Conservation (phyloP, 2,888 invertebrate genomes). For the Hypomecis atomaria region DNA sequence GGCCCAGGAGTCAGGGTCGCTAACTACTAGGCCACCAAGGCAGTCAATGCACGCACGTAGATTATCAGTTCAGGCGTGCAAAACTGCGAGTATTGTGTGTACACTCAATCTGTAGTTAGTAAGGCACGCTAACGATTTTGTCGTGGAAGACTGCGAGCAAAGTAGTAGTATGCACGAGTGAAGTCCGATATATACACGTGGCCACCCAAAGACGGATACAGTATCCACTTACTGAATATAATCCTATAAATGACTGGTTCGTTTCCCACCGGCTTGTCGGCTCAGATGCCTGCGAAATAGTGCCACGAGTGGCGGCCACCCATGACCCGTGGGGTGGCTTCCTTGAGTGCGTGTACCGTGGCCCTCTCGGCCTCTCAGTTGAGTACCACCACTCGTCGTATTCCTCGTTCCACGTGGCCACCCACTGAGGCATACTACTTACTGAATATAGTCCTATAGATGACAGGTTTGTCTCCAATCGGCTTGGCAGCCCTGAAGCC, state of each 20-base stretch:
- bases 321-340: slow-evolving; percentile 15
- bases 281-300: slow-evolving; percentile 64
- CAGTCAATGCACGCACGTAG: too few relatives aligned
- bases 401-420: slow-evolving; percentile 34
- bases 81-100: too few relatives aligned
- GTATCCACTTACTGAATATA: slow-evolving; percentile 72
- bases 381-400: slow-evolving; percentile 63
- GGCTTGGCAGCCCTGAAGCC: slow-evolving; percentile 60
- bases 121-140: too few relatives aligned
- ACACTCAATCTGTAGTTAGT: too few relatives aligned
- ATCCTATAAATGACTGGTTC: slow-evolving; percentile 60
- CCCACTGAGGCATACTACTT: slow-evolving; percentile 42
- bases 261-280: slow-evolving; percentile 48
- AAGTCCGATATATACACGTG: too few relatives aligned
- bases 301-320: slow-evolving; percentile 49
- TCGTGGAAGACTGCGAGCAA: too few relatives aligned
- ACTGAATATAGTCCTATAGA: slow-evolving; percentile 71
- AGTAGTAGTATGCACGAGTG: too few relatives aligned
- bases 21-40: too few relatives aligned
- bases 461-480: slow-evolving; percentile 45
- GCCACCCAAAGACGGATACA: too few relatives aligned
- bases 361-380: slow-evolving; percentile 62
- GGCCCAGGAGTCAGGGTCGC: too few relatives aligned
- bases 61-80: too few relatives aligned
- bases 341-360: slow-evolving; percentile 51